These are phyloP conservation scores for Elgonia sp. DNA, from an alignment of 2,888 invertebrate species.

Conservation along the genomic window DNA sequence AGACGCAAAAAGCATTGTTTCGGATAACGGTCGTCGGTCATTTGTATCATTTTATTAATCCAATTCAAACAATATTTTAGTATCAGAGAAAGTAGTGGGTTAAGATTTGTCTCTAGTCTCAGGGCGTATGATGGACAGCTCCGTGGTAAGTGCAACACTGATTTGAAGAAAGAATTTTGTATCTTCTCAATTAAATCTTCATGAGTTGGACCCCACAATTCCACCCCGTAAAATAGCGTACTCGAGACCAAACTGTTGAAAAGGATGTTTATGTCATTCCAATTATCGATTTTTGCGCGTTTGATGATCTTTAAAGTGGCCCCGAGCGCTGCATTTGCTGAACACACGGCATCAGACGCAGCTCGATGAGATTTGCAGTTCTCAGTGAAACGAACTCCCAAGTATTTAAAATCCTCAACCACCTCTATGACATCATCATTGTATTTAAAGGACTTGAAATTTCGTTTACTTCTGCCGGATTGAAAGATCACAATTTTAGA, in stretches of 20 bases:
- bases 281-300: not conserved
- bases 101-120: not conserved
- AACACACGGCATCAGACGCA: not conserved
- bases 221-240: not conserved
- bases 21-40: not conserved
- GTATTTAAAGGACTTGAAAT: not conserved
- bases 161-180: not conserved
- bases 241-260: not conserved
- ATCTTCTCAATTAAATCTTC: not conserved
- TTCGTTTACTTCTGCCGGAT: not conserved
- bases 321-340: not conserved
- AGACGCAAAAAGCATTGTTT: not conserved
- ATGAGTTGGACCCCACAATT: not conserved
- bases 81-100: not conserved
- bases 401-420: not conserved
- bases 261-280: not conserved
- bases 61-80: not conserved
- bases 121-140: not conserved
- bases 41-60: not conserved
- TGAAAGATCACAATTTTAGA: not conserved
- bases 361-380: not conserved
- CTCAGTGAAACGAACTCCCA: not conserved
- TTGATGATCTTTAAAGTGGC: not conserved
- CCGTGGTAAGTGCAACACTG: not conserved
- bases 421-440: not conserved